Percentiles rank a stretch among this genome's conserved stretches.
phyloP scores from a whole-genome alignment of 2,113 vertebrate genomes.

The Laterallus jamaicensis region DNA sequence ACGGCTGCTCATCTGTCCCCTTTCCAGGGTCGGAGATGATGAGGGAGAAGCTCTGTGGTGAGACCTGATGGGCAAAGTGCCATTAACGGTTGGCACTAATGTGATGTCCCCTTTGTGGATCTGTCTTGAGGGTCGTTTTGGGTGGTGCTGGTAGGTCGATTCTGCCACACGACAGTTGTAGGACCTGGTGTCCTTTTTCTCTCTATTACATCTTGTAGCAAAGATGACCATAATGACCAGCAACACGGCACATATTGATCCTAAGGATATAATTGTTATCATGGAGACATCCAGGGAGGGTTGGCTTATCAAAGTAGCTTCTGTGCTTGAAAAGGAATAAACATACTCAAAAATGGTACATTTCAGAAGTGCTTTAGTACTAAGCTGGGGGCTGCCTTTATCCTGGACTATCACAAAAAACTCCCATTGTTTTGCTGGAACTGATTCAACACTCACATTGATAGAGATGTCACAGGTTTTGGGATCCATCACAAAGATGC shows the following conservation, averaged over 20 bases:
- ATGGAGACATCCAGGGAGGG: conserved; percentile 87
- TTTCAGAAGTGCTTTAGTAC: conserved; percentile 84
- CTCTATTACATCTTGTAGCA: conserved; percentile 89
- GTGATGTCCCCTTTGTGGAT: conserved; percentile 99
- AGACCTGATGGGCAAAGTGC: conserved; percentile 90
- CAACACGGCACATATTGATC: conserved; percentile 88
- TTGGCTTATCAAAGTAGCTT: conserved; percentile 78
- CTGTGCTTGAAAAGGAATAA: conserved; percentile 80
- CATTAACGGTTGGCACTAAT: conserved; percentile 89
- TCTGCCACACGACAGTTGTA: conserved; percentile 96
- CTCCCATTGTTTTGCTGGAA: conserved; percentile 81
- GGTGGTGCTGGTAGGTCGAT: conserved; percentile 95
- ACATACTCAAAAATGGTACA: conserved; percentile 83
- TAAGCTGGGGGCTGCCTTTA: conserved; percentile 84
- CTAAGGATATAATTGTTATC: conserved; percentile 95
- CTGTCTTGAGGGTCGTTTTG: conserved; percentile 93
- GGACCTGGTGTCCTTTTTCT: conserved; percentile 94
- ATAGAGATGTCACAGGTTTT: conserved; percentile 91
- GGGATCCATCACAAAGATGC: conserved; percentile 88
- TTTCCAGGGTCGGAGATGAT: conserved; percentile 89
- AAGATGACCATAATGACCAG: conserved; percentile 95
- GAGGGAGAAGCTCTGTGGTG: conserved; percentile 89
- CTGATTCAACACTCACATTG: conserved; percentile 86
- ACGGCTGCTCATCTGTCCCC: conserved; percentile 88
- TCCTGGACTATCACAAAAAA: conserved; percentile 89